Percentiles rank a stretch among this genome's conserved stretches.
Conservation (phyloP, 2,113 vertebrate genomes). For the Nothocercus nigrocapillus region DNA sequence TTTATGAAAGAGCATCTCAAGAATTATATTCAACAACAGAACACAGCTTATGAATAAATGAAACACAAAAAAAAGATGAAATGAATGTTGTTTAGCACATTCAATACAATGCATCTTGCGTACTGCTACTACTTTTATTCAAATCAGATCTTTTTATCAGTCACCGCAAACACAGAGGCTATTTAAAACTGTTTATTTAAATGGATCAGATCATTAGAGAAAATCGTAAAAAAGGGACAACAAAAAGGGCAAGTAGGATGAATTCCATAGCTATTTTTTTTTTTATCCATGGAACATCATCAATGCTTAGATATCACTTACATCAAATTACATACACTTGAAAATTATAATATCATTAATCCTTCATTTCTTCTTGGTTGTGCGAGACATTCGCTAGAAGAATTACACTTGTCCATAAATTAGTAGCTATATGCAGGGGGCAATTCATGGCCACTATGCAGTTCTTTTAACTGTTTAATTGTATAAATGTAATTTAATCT, state of each 20-base stretch:
- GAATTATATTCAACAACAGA: background rate
- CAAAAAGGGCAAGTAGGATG: background rate
- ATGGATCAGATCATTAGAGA: background rate
- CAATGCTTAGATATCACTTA: background rate
- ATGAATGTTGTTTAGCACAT: background rate
- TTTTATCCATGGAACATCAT: background rate
- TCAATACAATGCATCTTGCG: background rate
- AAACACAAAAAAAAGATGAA: background rate
- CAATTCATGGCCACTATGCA: background rate
- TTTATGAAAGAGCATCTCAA: background rate
- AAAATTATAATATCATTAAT: constrained; percentile 1
- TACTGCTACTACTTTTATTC: background rate
- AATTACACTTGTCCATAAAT: background rate
- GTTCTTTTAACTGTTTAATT: background rate
- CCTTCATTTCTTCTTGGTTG: background rate
- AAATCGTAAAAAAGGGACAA: background rate
- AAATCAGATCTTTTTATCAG: background rate
- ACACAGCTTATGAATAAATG: background rate
- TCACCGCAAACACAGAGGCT: background rate
- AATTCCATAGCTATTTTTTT: background rate
- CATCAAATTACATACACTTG: background rate
- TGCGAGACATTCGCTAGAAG: background rate
- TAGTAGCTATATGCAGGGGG: background rate
- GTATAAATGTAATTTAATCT: background rate
- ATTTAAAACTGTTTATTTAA: background rate